phyloP scores from a whole-genome alignment of 2,113 vertebrate species.

The Eulacestoma nigropectus region DNA sequence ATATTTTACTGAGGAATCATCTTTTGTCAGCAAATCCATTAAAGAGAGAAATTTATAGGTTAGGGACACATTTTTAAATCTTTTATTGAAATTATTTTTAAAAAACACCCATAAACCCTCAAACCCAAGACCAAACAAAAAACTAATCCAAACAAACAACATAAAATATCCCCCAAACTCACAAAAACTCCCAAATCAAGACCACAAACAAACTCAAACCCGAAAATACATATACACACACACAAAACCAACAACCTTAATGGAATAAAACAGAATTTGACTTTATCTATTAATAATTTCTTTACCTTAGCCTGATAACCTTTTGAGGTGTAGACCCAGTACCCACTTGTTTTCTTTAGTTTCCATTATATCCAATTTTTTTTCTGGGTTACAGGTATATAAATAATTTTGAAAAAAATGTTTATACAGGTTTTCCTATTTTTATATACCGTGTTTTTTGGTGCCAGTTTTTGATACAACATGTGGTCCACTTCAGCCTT shows the following conservation, averaged over 20 bases:
- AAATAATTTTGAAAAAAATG: background rate
- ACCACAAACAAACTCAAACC: background rate
- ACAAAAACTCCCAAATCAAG: background rate
- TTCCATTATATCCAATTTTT: background rate
- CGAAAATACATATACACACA: background rate
- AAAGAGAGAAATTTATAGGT: background rate
- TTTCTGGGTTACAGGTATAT: background rate
- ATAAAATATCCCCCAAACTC: accelerated
- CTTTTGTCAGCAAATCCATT: background rate
- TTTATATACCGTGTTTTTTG: background rate
- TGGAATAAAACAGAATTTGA: background rate
- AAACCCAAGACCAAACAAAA: background rate
- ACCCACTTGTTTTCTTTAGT: background rate
- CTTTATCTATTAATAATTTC: background rate
- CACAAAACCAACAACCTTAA: background rate
- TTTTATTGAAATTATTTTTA: background rate
- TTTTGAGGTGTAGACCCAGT: background rate
- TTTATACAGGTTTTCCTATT: background rate
- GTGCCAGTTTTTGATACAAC: background rate
- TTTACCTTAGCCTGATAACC: background rate
- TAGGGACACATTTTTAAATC: background rate
- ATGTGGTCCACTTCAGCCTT: background rate
- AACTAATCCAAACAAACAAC: accelerated
- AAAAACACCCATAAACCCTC: background rate
- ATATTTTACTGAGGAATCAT: background rate